Conservation (phyloP, 2,113 vertebrate genomes). For the Hemicordylus capensis region DNA sequence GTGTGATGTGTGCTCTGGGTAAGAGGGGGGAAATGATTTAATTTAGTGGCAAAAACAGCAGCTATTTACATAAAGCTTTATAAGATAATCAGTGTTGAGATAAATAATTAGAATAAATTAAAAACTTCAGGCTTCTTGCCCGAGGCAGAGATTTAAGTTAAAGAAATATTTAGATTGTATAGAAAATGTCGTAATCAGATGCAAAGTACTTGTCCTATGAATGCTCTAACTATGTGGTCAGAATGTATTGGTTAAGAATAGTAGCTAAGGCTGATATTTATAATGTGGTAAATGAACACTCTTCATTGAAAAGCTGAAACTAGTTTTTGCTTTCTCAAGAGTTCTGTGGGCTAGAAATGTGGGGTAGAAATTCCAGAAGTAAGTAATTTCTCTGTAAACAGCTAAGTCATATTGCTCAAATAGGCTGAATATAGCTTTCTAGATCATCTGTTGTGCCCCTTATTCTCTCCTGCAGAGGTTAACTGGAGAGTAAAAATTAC, state of each 20-base stretch:
- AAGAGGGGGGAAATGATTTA: slow-evolving; percentile 56
- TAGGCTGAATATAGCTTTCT: background rate
- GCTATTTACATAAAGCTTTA: slow-evolving; percentile 52
- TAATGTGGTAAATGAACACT: slow-evolving; percentile 46
- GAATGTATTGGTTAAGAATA: slow-evolving; percentile 56
- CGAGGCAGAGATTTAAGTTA: slow-evolving; percentile 56
- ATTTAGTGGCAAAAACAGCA: slow-evolving; percentile 59
- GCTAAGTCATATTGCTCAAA: background rate
- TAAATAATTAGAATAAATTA: slow-evolving; percentile 64
- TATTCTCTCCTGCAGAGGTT: slow-evolving; percentile 12
- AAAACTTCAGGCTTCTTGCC: slow-evolving; percentile 45
- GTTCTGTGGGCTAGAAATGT: slow-evolving; percentile 12
- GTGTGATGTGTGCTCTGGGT: slow-evolving; percentile 60
- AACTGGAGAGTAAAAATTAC: background rate
- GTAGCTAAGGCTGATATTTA: slow-evolving; percentile 62
- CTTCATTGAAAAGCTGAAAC: slow-evolving; percentile 38
- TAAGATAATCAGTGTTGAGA: slow-evolving; percentile 61
- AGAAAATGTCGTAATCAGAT: slow-evolving; percentile 37
- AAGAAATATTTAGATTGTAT: slow-evolving; percentile 59
- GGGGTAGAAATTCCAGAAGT: slow-evolving; percentile 5
- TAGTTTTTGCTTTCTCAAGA: slow-evolving; percentile 52
- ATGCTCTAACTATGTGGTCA: slow-evolving; percentile 44
- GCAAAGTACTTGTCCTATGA: slow-evolving; percentile 52
- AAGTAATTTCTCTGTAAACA: slow-evolving; percentile 6
- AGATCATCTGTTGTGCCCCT: slow-evolving; percentile 2